A percentile compares a stretch with the other conserved stretches of the same genome.
phyloP scores from a whole-genome alignment of 2,113 vertebrate species.

The Pomatorhinus ruficollis region DNA sequence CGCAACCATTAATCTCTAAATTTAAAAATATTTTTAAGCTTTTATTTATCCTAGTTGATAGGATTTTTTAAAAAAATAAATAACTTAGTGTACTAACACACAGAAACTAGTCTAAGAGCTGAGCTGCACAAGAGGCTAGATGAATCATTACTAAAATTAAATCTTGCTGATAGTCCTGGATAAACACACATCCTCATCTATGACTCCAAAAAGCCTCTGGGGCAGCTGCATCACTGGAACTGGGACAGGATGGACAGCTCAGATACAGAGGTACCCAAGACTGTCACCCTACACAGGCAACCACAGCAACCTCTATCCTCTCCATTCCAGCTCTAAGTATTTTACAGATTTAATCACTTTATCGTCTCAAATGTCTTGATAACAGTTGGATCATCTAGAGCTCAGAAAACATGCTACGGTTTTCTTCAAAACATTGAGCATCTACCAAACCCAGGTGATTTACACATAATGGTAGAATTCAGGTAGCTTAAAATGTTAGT shows the following conservation, averaged over 20 bases:
- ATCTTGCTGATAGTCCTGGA: neutral
- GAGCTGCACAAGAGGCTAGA: neutral
- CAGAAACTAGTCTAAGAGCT: neutral
- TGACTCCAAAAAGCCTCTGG: neutral
- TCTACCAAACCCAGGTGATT: neutral
- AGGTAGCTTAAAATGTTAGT: neutral
- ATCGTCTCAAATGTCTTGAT: neutral
- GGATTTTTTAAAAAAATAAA: neutral
- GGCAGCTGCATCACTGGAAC: neutral
- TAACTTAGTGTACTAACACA: neutral
- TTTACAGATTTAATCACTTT: neutral
- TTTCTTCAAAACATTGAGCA: neutral
- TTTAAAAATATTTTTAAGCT: neutral
- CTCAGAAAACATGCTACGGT: neutral
- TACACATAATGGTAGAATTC: neutral
- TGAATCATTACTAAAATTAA: neutral
- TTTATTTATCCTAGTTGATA: neutral
- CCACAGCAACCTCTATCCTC: neutral
- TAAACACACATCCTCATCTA: neutral
- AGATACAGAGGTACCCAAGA: accelerated
- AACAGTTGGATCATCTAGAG: neutral
- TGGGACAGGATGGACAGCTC: neutral
- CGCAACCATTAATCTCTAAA: neutral
- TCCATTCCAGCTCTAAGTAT: neutral
- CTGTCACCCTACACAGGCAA: neutral